Percentiles rank a stretch among this genome's conserved stretches.
These are phyloP conservation scores for Brienomyrus longianalis DNA, from an alignment of 2,113 vertebrate genomes.

Conservation along the genomic window DNA sequence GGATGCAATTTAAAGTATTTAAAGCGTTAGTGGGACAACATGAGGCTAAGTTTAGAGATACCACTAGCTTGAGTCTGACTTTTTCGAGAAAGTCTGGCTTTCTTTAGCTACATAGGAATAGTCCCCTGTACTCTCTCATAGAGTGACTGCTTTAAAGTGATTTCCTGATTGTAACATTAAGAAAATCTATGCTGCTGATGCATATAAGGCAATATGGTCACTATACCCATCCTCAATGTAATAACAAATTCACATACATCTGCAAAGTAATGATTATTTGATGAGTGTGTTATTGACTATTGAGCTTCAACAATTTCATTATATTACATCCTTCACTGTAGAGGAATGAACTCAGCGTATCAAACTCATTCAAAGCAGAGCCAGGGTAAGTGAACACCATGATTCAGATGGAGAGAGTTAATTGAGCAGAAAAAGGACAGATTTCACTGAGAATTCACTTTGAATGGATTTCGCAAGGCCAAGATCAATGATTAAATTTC, in stretches of 20 bases:
- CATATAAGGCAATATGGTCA: neutral
- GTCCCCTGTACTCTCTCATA: neutral
- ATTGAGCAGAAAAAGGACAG: conserved; percentile 40
- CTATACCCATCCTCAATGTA: neutral
- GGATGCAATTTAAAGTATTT: too few species aligned
- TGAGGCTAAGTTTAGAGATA: too few species aligned
- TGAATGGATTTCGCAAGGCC: neutral
- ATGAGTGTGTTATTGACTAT: conserved; percentile 30
- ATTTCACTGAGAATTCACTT: conserved; percentile 41
- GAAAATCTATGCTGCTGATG: neutral
- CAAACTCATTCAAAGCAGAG: conserved; percentile 22
- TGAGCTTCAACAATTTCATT: conserved; percentile 35
- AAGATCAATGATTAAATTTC: neutral
- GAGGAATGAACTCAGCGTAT: conserved; percentile 21
- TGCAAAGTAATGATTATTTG: conserved; percentile 18
- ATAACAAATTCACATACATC: neutral
- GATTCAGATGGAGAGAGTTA: conserved; percentile 41
- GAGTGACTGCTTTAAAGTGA: neutral
- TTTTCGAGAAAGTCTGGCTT: too few species aligned
- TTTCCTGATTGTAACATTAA: neutral
- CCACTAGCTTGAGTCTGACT: too few species aligned
- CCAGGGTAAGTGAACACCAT: conserved; percentile 29
- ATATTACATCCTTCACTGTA: conserved; percentile 27
- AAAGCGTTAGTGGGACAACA: too few species aligned
- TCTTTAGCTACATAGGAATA: too few species aligned